Evolutionary conservation across 2,797 vertebrate genomes (phyloP).

Genomic region (Lagorchestes hirsutus): DNA sequence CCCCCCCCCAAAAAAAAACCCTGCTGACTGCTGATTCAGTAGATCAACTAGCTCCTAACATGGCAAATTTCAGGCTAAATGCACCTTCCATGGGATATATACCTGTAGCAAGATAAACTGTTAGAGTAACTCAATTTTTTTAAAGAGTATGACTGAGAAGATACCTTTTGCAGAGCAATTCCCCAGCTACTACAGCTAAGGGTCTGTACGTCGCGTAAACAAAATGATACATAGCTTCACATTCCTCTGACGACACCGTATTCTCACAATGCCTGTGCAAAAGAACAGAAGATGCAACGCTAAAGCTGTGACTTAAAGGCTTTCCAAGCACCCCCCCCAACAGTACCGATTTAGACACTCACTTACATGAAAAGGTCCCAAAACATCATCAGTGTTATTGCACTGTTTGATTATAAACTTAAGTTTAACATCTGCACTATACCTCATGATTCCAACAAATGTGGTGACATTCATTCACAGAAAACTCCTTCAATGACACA

Average conservation of each 20-base stretch:
- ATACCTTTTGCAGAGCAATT: conserved; percentile 93
- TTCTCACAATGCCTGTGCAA: conserved; percentile 89
- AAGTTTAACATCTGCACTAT: neutral
- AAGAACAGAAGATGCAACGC: conserved; percentile 43
- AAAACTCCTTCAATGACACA: neutral
- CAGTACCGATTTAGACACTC: neutral
- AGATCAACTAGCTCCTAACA: neutral
- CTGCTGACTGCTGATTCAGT: neutral
- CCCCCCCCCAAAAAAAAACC: neutral
- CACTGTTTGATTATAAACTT: neutral
- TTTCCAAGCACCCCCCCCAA: neutral
- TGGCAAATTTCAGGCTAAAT: neutral
- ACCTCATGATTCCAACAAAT: neutral
- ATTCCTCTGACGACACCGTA: conserved; percentile 88
- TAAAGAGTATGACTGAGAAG: conserved; percentile 8
- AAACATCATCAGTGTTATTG: neutral
- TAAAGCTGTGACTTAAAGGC: neutral
- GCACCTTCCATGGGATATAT: neutral
- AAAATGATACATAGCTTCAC: conserved; percentile 90
- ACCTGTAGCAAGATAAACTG: neutral
- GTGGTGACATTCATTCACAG: neutral
- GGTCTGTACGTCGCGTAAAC: conserved; percentile 94
- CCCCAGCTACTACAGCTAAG: conserved; percentile 91
- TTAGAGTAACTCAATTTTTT: neutral
- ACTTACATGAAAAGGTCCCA: neutral